phyloP scores from a whole-genome alignment of 2,888 invertebrate species.

The Folsomia candida region DNA sequence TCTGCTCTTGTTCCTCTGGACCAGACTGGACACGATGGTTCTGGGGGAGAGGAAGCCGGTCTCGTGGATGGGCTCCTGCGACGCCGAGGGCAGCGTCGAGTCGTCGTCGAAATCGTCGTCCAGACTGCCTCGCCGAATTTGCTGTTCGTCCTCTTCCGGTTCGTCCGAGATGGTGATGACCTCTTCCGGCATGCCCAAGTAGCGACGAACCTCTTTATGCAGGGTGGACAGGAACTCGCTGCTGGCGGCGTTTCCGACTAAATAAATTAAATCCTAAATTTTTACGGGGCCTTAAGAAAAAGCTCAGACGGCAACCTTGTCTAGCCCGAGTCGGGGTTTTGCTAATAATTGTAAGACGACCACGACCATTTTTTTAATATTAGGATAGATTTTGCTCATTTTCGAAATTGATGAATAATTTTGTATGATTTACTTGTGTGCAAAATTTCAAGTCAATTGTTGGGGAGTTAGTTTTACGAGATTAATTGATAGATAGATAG shows the following conservation, averaged over 20 bases:
- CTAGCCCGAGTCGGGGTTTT: no score
- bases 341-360: no score
- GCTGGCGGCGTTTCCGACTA: constrained; percentile 11
- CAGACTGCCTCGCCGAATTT: neutral
- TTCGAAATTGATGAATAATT: no score
- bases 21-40: constrained; percentile 23
- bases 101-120: neutral
- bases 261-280: neutral
- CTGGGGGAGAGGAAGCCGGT: constrained; percentile 15
- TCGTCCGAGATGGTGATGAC: neutral
- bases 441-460: no score
- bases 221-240: constrained; percentile 25
- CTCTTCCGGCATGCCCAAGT: constrained; percentile 30
- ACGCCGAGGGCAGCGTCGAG: no score
- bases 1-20: constrained; percentile 19
- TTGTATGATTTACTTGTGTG: no score
- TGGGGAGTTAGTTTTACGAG: no score
- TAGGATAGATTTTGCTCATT: no score
- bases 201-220: constrained; percentile 17
- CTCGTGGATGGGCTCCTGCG: neutral
- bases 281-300: neutral
- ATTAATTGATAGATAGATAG: no score
- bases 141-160: neutral
- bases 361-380: no score
- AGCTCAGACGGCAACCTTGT: no score